Evolutionary conservation across 1,140 invertebrate genomes (phyloP), one percentile per base, ranked within the genome.

Genomic region (Ips typographus): DNA sequence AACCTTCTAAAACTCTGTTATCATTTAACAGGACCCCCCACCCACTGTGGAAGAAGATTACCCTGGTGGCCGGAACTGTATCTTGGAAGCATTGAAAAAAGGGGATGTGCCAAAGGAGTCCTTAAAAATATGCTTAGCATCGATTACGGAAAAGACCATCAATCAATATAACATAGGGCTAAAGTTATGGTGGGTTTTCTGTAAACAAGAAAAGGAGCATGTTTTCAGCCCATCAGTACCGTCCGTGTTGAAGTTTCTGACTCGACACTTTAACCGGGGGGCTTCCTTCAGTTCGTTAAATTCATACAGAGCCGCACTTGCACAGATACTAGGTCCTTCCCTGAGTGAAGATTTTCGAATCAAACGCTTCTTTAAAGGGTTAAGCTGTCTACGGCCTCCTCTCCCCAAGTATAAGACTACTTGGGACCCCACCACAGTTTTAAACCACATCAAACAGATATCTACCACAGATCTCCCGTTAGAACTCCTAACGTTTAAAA

Each of bases 1-100:
- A 51, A 40, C 66, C 59, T 49, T 44, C 1, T 40, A 40, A 51
- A 51, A 68, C n/a, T 39, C 41, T 62, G 63, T 7, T 68, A 3
- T 60, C 60, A 40, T 67, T 70, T 57, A 65, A 49, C 63, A 74
- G 71, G 40, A 65, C 65, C 7, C 67, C 49, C 8, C 47, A 61
- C 68, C 37, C 71, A 60, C 73, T 76, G 4, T 58, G 56, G 56
- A 58, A 58, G 56, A 58, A 38, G 8, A 58, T 61, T 61, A 44
- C 59, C 6, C 59, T 65, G 71, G 72, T 75, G 39, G 75, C 71
- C 41, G 76, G 49, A 38, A 57, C 71, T 43, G 70, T 77, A 73
- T 77, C 72, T n/a, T 57, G 58, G n/a, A 60, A 42, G 70, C 72
- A 60, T 47, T 65, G 40, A 38, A 55, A 42, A 39, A 8, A 65